Conservation (phyloP, 2,888 invertebrate genomes). For the Meta bourneti region DNA sequence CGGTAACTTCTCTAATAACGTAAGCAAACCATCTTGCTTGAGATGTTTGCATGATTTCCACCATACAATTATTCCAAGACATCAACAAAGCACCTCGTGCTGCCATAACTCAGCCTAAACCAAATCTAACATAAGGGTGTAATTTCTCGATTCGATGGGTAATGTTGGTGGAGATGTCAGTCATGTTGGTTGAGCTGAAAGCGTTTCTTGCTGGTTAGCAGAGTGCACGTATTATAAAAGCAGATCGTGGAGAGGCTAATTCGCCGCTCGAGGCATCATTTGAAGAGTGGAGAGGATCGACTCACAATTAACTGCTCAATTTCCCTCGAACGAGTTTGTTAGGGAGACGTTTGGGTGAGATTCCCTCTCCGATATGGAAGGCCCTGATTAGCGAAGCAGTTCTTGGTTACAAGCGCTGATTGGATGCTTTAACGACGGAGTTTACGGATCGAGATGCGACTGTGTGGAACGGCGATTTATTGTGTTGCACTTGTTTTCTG, state of each 20-base stretch:
- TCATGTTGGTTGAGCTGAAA: not conserved
- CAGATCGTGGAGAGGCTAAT: constrained; percentile 20
- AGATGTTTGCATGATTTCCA: too few relatives aligned
- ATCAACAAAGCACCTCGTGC: too few relatives aligned
- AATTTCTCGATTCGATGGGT: not conserved
- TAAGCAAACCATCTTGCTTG: too few relatives aligned
- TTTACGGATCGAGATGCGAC: too few relatives aligned
- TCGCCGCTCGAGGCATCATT: constrained; percentile 11
- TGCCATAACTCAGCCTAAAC: too few relatives aligned
- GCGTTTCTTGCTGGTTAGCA: constrained; percentile 11
- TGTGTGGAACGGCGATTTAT: too few relatives aligned
- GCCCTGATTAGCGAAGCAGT: constrained; percentile 18
- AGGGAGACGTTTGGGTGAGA: not conserved
- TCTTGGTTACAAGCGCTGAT: constrained; percentile 7
- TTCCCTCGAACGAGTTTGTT: constrained; percentile 8
- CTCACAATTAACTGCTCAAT: constrained; percentile 39
- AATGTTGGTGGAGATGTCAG: constrained; percentile 9
- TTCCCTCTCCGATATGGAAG: not conserved
- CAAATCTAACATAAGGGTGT: too few relatives aligned
- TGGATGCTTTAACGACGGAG: constrained; percentile 34
- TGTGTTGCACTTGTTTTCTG: not conserved
- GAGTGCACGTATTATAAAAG: not conserved
- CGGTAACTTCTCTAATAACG: too few relatives aligned
- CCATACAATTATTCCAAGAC: too few relatives aligned
- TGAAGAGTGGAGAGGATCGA: not conserved